Evolutionary conservation across 2,113 vertebrate genomes (phyloP).

Genomic region (Ailuropoda melanoleuca): DNA sequence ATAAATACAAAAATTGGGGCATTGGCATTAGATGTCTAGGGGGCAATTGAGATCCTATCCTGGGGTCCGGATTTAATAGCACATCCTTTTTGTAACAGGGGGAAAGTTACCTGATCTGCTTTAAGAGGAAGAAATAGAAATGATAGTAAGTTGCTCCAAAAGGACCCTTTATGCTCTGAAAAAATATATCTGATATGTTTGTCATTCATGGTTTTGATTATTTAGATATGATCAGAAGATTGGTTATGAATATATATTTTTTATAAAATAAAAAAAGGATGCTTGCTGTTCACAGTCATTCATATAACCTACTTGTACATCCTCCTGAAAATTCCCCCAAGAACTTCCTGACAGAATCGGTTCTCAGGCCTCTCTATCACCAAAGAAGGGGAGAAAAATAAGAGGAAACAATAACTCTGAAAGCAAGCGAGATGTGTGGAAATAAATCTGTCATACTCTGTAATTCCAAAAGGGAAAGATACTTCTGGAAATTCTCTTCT

Average conservation of each 20-base stretch:
- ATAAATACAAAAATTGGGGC: slow-evolving; percentile 70
- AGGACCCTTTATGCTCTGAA: not conserved
- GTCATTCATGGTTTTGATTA: slow-evolving; percentile 54
- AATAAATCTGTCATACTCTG: slow-evolving; percentile 55
- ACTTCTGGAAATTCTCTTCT: slow-evolving; percentile 69
- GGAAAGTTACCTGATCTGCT: slow-evolving; percentile 6
- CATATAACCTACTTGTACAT: not conserved
- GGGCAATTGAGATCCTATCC: not conserved
- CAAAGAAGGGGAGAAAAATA: not conserved
- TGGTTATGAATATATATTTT: not conserved
- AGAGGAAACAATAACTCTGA: slow-evolving; percentile 70
- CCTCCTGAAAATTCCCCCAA: slow-evolving; percentile 59
- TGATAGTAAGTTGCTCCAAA: not conserved
- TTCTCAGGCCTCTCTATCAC: slow-evolving; percentile 61
- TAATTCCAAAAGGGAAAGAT: slow-evolving; percentile 48
- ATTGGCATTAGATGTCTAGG: slow-evolving; percentile 23
- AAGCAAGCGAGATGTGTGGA: slow-evolving; percentile 46
- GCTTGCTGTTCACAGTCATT: not conserved
- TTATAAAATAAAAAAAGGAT: slow-evolving; percentile 21
- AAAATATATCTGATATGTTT: slow-evolving; percentile 8
- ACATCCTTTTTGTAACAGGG: not conserved
- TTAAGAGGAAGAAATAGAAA: slow-evolving; percentile 44
- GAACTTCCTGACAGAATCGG: slow-evolving; percentile 42
- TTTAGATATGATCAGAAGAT: slow-evolving; percentile 37
- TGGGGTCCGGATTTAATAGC: not conserved